phyloP scores from a whole-genome alignment of 2,113 vertebrate species.

The Tupaia chinensis region DNA sequence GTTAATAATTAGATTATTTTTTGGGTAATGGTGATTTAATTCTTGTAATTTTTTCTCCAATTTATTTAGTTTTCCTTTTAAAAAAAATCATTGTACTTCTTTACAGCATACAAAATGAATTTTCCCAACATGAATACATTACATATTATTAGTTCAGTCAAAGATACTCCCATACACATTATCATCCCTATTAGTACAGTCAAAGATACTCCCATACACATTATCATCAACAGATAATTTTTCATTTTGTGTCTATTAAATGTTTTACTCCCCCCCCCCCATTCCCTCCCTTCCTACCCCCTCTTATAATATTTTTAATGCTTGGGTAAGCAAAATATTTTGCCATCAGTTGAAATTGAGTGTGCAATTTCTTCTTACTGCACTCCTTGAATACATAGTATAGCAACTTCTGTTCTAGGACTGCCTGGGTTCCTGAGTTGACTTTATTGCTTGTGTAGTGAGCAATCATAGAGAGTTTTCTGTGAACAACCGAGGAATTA shows the following conservation, averaged over 20 bases:
- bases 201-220: too few relatives aligned
- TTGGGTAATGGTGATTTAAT: background rate
- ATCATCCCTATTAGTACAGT: too few relatives aligned
- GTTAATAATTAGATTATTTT: slow-evolving; percentile 57
- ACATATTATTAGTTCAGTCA: too few relatives aligned
- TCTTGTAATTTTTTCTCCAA: background rate
- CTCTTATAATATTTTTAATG: slow-evolving; percentile 35
- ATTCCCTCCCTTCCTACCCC: too few relatives aligned
- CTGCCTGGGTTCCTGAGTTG: background rate
- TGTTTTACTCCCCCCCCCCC: too few relatives aligned
- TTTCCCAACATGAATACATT: too few relatives aligned
- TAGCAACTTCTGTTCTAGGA: background rate
- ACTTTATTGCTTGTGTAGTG: background rate
- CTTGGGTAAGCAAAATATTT: slow-evolving; percentile 25
- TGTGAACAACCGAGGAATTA: background rate
- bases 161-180: too few relatives aligned
- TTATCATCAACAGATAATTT: too few relatives aligned
- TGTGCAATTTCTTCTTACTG: slow-evolving; percentile 26
- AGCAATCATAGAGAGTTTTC: background rate
- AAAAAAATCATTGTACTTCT: too few relatives aligned
- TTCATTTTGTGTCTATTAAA: too few relatives aligned
- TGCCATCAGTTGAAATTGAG: slow-evolving; percentile 47
- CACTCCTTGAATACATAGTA: background rate
- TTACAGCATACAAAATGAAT: too few relatives aligned
- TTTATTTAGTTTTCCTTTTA: too few relatives aligned